Evolutionary conservation across 1,140 invertebrate species (phyloP).

Genomic region (Anastatus disparis): DNA sequence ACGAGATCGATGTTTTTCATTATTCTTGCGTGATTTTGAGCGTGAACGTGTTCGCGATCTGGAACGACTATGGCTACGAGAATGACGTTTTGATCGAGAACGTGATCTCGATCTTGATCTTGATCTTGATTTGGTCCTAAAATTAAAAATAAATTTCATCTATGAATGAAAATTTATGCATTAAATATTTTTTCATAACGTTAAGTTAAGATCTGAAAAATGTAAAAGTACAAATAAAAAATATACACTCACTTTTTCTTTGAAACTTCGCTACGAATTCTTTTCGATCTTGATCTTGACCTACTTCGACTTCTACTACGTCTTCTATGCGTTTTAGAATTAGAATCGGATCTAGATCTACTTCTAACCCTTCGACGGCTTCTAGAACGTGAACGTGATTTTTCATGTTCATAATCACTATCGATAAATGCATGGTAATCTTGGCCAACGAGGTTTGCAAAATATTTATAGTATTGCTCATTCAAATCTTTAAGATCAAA

Average conservation of each 20-base stretch:
- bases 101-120: constrained; percentile 36
- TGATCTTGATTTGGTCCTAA: too few species aligned
- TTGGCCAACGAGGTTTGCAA: constrained; percentile 59
- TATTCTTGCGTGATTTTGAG: neutral
- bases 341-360: constrained; percentile 39
- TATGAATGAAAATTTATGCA: too few species aligned
- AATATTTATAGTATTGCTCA: constrained; percentile 64
- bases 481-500: constrained; percentile 60
- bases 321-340: constrained; percentile 46
- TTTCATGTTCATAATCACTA: constrained; percentile 49
- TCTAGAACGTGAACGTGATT: constrained; percentile 57
- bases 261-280: neutral
- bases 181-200: neutral
- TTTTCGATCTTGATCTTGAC: constrained; percentile 48
- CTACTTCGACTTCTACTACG: constrained; percentile 50
- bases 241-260: neutral
- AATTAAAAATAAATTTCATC: too few species aligned
- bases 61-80: neutral
- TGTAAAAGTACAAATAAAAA: neutral
- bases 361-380: constrained; percentile 47
- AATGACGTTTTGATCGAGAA: constrained; percentile 5
- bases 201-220: neutral
- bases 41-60: neutral
- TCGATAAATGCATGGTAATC: constrained; percentile 54
- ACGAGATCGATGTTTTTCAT: too few species aligned